Base-by-base conservation (phyloP, 2,888 invertebrate genomes). In the Hydrotaea diabolus region DNA sequence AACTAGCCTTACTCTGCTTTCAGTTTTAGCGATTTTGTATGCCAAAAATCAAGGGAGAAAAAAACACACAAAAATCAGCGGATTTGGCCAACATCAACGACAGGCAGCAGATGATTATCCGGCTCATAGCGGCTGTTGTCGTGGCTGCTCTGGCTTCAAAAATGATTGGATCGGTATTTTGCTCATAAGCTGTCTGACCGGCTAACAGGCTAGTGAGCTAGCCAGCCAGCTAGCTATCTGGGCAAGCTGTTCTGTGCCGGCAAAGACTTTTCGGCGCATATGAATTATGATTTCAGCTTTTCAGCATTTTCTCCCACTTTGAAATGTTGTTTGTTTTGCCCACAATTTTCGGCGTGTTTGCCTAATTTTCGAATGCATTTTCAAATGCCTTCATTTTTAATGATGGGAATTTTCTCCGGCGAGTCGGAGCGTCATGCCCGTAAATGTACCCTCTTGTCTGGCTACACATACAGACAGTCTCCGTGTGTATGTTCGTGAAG, bases 211-310 rank as follows among this genome's bases (percentile, higher is more conserved):
- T 31, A 7, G 31, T 7, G 2, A 7, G 31, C 7, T 31, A n/a
- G n/a, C n/a, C n/a, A n/a, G n/a, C n/a, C n/a, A n/a, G n/a, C n/a
- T n/a, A n/a, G n/a, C n/a, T n/a, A n/a, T n/a, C n/a, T n/a, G n/a
- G 31, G 7, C 31, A 4, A 31, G 31, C 62, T 49, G 49, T 43
- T 66, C 43, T 19, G 43, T 72, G 46, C 36, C 77, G 62, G 73
- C 72, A 43, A 83, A 90, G 89, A 89, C 90, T 89, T 88, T 88
- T 87, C 89, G 91, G 91, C 91, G 90, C 91, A 91, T 89, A 89
- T 89, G 90, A 90, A 90, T 90, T 91, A 91, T 89, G 87, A 86
- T 82, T 84, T 80, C 57, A 80, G 57, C 46, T 23, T 8, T 74
- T 59, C n/a, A 13, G 39, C 15, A 17, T 57, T 69, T 69, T 21